Conservation (phyloP, 2,113 vertebrate genomes). For the Lontra canadensis region DNA sequence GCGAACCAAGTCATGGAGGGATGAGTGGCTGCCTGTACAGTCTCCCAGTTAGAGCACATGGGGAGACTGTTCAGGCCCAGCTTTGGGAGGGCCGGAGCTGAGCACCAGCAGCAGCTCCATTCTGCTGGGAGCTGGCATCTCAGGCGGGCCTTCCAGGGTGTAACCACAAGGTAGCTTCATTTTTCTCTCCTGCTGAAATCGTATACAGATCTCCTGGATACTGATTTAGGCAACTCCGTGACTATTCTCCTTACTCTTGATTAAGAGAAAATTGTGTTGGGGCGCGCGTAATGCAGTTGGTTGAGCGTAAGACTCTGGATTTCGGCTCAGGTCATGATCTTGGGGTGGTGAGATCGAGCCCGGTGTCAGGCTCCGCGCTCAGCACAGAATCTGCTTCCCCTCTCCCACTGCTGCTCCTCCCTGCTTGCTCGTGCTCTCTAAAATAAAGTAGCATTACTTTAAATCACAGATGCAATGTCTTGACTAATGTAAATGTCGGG, state of each 20-base stretch:
- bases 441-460: background rate
- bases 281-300: background rate
- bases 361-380: background rate
- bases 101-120: rapidly evolving
- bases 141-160: background rate
- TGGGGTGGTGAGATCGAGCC: background rate
- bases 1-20: rapidly evolving
- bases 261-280: background rate
- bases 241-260: background rate
- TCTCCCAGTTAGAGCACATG: background rate
- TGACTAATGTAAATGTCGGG: background rate
- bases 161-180: too few relatives aligned
- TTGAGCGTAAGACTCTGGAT: background rate
- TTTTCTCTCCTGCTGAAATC: too few relatives aligned
- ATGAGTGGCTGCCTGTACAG: rapidly evolving
- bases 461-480: background rate
- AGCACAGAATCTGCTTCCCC: background rate
- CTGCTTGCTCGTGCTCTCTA: rapidly evolving
- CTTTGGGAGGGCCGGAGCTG: background rate
- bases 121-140: rapidly evolving
- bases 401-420: too few relatives aligned
- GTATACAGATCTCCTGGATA: background rate
- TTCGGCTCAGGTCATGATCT: background rate
- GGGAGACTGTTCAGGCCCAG: background rate
- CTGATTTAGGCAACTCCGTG: rapidly evolving